Evolutionary conservation across 35 echinoderm and acorn worm genomes (phyloP).

Genomic region (Eucidaris tribuloides): DNA sequence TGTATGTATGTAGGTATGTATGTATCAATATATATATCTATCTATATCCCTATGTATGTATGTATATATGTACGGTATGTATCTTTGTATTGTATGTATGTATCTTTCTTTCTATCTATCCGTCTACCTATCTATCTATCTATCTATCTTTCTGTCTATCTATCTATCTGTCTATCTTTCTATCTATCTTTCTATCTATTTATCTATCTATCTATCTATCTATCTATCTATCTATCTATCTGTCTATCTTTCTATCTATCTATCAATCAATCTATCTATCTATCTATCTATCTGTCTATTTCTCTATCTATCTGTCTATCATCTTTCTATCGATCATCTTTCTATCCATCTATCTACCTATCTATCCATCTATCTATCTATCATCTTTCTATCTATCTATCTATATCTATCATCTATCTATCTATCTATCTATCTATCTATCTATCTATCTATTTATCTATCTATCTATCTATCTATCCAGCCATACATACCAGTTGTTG

Average conservation of each 20-base stretch:
- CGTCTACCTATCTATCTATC: background rate
- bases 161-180: background rate
- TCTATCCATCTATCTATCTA: background rate
- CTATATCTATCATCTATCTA: background rate
- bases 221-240: background rate
- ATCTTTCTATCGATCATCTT: background rate
- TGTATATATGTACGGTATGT: background rate
- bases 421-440: background rate
- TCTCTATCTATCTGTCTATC: background rate
- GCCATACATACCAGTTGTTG: constrained; percentile 49
- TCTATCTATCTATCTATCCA: background rate
- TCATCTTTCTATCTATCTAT: background rate
- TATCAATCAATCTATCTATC: background rate
- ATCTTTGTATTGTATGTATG: background rate
- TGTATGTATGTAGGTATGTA: background rate
- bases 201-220: background rate
- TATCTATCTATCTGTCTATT: background rate
- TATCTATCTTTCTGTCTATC: background rate
- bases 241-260: background rate
- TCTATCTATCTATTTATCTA: background rate
- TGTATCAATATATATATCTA: background rate
- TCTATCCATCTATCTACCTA: background rate
- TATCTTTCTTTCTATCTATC: background rate
- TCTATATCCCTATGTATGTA: background rate
- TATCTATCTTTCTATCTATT: background rate